Evolutionary conservation across 1,140 invertebrate species (phyloP), one percentile per base, ranked within the genome.

Genomic region (Drosophila obscura): DNA sequence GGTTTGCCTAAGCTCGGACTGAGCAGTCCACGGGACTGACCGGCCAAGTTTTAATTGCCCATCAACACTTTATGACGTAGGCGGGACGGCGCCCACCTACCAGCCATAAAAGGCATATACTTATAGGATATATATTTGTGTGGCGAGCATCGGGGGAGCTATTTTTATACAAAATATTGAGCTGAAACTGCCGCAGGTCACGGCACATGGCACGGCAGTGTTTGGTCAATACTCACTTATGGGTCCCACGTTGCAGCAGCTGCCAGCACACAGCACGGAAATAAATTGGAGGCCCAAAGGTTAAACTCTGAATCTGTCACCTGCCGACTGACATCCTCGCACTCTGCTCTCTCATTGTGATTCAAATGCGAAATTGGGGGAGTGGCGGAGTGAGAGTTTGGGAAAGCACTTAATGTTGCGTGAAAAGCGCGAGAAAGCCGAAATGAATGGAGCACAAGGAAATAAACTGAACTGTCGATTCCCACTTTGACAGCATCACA

Each of bases 221-320:
- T 85, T 85, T 87, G 75, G 82, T 85, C 82, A 85, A 85, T 85
- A 85, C 63, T 73, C 71, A 63, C 82, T 82, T 87, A 78, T 62
- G 64, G 53, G 44, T 39, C 58, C n/a, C 74, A 65, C 11, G 43
- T 60, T 46, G 50, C 55, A 39, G 58, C 68, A 48, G 48, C 46
- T 52, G 53, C 35, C 28, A 57, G 31, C 46, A 50, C 44, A 51
- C 19, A 67, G 39, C 48, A 43, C 28, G 55, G 59, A 43, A 44
- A 51, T 57, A 58, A 62, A 48, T 51, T 65, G 39, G 57, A 60
- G 45, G 56, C 48, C 45, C 19, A 74, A 66, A 85, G 77, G 77
- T 78, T 75, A 72, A 75, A 57, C 65, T 65, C 52, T 35, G 80
- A 78, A 82, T 77, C 83, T 69, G 79, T 79, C 83, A 78, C 63